phyloP scores from a whole-genome alignment of 2,888 invertebrate species.

The Lingula anatina region DNA sequence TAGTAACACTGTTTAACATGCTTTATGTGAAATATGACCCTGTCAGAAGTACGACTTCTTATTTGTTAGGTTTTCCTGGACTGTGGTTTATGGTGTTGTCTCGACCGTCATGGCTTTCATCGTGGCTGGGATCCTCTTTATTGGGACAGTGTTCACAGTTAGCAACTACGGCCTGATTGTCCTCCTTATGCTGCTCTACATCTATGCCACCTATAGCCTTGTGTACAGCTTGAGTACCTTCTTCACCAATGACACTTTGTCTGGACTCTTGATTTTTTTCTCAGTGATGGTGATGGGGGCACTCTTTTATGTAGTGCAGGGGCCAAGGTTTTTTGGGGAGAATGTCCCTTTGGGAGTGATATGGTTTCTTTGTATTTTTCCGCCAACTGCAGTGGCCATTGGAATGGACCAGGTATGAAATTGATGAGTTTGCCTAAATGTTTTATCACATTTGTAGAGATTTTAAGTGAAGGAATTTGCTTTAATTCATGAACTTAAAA shows the following conservation, averaged over 20 bases:
- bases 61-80: conserved; percentile 76
- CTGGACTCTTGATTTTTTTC: no score
- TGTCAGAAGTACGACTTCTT: no score
- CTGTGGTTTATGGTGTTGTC: conserved; percentile 68
- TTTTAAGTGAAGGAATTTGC: no score
- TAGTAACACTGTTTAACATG: no score
- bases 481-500: no score
- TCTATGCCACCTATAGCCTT: conserved; percentile 74
- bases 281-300: no score
- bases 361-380: conserved; percentile 74
- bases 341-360: conserved; percentile 60
- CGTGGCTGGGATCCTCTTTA: conserved; percentile 39
- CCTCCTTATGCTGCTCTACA: conserved; percentile 71
- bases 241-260: conserved; percentile 76
- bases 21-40: no score
- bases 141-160: conserved; percentile 70
- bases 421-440: no score
- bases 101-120: conserved; percentile 68
- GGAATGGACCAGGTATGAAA: conserved; percentile 79
- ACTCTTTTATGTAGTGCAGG: no score
- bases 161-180: conserved; percentile 74
- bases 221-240: conserved; percentile 81
- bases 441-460: no score
- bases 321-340: no score
- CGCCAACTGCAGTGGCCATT: conserved; percentile 75